phyloP scores from a whole-genome alignment of 2,113 vertebrate genomes.

The Nothobranchius kuhntae region DNA sequence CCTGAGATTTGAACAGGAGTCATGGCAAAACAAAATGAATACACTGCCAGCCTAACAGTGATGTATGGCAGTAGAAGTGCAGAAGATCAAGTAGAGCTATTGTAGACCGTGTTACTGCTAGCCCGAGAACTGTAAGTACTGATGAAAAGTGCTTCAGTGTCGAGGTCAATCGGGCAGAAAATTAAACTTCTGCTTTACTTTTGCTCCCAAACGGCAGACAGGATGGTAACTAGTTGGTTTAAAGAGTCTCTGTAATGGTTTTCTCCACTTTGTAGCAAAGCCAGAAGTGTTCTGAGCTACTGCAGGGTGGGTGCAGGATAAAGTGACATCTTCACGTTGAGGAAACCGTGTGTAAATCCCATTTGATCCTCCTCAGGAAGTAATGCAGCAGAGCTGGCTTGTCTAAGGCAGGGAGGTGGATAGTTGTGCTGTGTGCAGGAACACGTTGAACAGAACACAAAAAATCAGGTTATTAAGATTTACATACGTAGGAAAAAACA shows the following conservation, averaged over 20 bases:
- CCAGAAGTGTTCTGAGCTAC: background rate
- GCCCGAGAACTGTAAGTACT: constrained; percentile 12
- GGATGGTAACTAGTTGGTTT: constrained; percentile 15
- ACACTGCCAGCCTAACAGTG: constrained; percentile 2
- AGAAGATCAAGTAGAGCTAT: constrained; percentile 1
- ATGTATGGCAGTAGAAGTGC: constrained; percentile 5
- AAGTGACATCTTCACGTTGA: background rate
- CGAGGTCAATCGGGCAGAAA: constrained; percentile 42
- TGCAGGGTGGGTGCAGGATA: background rate
- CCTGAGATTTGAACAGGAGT: background rate
- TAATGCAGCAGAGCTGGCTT: background rate
- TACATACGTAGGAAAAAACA: too few species aligned
- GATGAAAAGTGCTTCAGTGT: constrained; percentile 20
- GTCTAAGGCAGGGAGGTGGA: background rate
- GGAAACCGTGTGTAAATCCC: background rate
- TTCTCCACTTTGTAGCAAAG: background rate
- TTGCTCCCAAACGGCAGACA: constrained; percentile 9
- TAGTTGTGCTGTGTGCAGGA: background rate
- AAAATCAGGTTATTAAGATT: too few species aligned
- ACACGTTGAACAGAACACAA: background rate
- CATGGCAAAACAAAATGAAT: constrained; percentile 3
- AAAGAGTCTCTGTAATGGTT: constrained; percentile 15
- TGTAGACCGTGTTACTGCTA: constrained; percentile 11
- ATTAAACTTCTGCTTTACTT: constrained; percentile 48
- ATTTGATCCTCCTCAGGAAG: background rate